These are phyloP conservation scores for Gastracanthus pulcherrimus DNA, from an alignment of 2,888 invertebrate genomes.

Conservation along the genomic window DNA sequence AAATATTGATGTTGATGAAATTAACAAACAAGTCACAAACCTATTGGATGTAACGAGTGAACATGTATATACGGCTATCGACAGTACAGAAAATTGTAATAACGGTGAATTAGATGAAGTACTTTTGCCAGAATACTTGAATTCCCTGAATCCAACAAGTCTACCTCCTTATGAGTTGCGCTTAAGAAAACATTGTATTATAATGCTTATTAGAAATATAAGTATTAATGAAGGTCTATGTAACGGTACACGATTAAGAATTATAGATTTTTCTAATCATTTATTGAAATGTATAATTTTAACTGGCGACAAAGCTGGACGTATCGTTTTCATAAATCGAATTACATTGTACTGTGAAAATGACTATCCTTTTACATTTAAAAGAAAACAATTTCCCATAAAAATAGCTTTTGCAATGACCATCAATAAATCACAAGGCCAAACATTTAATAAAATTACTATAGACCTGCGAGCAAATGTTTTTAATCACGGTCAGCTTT, in stretches of 20 bases:
- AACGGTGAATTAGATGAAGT: slow-evolving; percentile 43
- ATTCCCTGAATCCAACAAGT: slow-evolving; percentile 34
- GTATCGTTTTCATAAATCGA: no score
- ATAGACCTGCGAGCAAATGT: not conserved
- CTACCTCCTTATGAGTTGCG: slow-evolving; percentile 48
- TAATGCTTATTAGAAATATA: no score
- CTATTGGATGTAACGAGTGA: slow-evolving; percentile 51
- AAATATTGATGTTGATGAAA: no score
- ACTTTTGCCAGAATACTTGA: slow-evolving; percentile 58
- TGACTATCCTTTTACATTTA: slow-evolving; percentile 25
- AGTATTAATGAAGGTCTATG: no score
- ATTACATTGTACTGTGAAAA: no score
- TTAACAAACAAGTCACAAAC: slow-evolving; percentile 50
- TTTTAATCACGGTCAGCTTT: no score
- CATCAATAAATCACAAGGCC: slow-evolving; percentile 21
- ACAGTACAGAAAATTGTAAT: slow-evolving; percentile 52
- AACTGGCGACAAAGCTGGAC: no score
- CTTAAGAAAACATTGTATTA: no score
- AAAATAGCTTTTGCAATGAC: slow-evolving; percentile 30
- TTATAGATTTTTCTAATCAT: no score
- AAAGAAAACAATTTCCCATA: slow-evolving; percentile 17
- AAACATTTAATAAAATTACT: not conserved
- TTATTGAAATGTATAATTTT: no score
- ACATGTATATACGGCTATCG: slow-evolving; percentile 54
- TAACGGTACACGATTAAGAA: no score